Percentiles rank a stretch among this genome's conserved stretches.
Evolutionary conservation across 1,140 invertebrate species (phyloP).

Genomic region (Drosophila novamexicana): DNA sequence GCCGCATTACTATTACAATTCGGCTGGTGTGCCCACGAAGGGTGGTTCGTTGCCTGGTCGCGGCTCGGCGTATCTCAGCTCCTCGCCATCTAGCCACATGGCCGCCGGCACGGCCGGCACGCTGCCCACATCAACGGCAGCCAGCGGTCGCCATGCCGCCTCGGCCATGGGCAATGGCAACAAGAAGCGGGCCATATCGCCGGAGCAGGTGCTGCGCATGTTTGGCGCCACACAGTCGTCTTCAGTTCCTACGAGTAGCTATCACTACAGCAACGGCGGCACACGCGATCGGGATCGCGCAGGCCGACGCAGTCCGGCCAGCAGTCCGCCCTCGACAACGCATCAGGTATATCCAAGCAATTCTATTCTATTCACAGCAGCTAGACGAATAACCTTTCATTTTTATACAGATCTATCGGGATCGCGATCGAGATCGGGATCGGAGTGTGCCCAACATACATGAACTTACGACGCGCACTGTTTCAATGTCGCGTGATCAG

Average conservation of each 20-base stretch:
- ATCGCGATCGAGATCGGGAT: constrained; percentile 80
- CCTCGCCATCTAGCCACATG: constrained; percentile 85
- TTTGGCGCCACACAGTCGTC: constrained; percentile 86
- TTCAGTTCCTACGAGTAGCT: constrained; percentile 85
- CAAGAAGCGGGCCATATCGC: constrained; percentile 90
- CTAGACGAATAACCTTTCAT: background rate
- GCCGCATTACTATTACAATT: constrained; percentile 86
- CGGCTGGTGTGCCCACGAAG: constrained; percentile 84
- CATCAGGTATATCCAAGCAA: constrained; percentile 86
- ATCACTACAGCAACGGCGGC: constrained; percentile 84
- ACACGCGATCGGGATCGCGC: constrained; percentile 70
- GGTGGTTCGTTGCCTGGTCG: constrained; percentile 83
- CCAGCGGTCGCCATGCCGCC: constrained; percentile 57
- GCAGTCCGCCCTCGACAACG: constrained; percentile 89
- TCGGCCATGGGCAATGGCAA: constrained; percentile 82
- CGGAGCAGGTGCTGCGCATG: constrained; percentile 90
- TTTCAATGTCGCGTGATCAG: constrained; percentile 92
- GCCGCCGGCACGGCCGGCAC: constrained; percentile 83
- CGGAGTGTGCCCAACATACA: constrained; percentile 88
- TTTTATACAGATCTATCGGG: constrained; percentile 70
- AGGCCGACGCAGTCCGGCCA: constrained; percentile 88
- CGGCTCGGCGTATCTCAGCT: constrained; percentile 88
- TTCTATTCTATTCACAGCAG: background rate
- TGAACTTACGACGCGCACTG: constrained; percentile 91
- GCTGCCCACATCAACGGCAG: constrained; percentile 79